Conservation (phyloP, 2,888 invertebrate species). For the Gymnosoma rotundatum region DNA sequence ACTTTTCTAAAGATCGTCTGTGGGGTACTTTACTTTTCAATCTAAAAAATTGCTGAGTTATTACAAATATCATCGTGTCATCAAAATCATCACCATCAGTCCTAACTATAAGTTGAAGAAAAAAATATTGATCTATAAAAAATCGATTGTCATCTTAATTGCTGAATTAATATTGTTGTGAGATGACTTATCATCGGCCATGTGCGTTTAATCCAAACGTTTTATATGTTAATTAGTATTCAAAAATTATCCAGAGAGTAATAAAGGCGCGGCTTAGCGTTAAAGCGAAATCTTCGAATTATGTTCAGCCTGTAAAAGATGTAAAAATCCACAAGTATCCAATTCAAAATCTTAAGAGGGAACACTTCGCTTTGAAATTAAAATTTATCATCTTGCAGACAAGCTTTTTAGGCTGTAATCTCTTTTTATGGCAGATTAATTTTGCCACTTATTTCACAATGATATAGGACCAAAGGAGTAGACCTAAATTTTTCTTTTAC, state of each 20-base stretch:
- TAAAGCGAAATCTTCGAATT: background rate
- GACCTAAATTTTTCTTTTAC: background rate
- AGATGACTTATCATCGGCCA: slow-evolving; percentile 14
- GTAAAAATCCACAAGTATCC: slow-evolving; percentile 32
- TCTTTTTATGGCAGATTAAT: background rate
- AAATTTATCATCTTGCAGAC: background rate
- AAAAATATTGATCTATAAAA: slow-evolving; percentile 27
- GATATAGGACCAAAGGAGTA: slow-evolving; percentile 7
- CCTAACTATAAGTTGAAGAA: slow-evolving; percentile 5
- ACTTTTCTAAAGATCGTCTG: slow-evolving; percentile 16
- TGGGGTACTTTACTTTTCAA: slow-evolving; percentile 9
- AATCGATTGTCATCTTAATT: slow-evolving; percentile 61
- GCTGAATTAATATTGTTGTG: slow-evolving; percentile 61
- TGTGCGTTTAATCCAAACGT: background rate
- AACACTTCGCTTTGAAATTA: slow-evolving; percentile 63
- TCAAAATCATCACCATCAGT: slow-evolving; percentile 32
- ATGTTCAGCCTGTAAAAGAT: slow-evolving; percentile 16
- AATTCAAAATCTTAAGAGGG: slow-evolving; percentile 42
- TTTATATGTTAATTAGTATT: background rate
- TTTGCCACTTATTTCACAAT: slow-evolving; percentile 19
- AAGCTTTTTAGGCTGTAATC: background rate
- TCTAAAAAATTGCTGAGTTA: slow-evolving; percentile 29
- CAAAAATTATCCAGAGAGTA: background rate
- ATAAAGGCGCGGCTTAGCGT: background rate
- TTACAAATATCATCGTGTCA: slow-evolving; percentile 39